Base-by-base conservation (phyloP, 2,797 vertebrate genomes). In the Sebastes variabilis region DNA sequence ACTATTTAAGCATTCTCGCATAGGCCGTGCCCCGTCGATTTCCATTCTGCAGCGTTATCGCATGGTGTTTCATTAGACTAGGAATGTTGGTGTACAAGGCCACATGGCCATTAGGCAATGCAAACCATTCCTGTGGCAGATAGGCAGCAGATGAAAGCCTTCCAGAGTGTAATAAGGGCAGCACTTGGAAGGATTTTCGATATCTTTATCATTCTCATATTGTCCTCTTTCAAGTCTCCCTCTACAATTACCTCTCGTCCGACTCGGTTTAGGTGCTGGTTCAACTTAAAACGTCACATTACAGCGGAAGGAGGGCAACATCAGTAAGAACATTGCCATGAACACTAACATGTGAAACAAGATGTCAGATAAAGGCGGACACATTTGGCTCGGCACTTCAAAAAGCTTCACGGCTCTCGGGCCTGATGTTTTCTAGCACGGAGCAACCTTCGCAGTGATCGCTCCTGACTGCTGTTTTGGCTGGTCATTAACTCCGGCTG, bases 111-210 rank as follows among this genome's bases (percentile, higher is more conserved):
- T 90, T 87, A 86, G 66, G 72, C 71, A 64, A 80, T 77, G 52
- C 54, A 38, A 69, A 69, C 75, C 82, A 77, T 88, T 87, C 84
- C 66, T 76, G 59, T 68, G 64, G 84, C 77, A 90, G 90, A 94
- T 91, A 86, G 80, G 83, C 83, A 80, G 62, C 76, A 91, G 90
- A 93, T 93, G 86, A 93, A 93, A 92, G 87, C 66, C 69, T 75
- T 79, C 25, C 70, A 59, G 29, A 46, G 76, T 73, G 66, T 67
- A 84, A 84, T 80, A 64, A 78, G 69, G 74, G 75, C 83, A 84
- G 76, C 79, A 42, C 68, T 84, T 86, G 59, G 75, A 87, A 77
- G 70, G 58, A 71, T 61, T 76, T 77, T 56, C 76, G 82, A 89
- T 84, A 85, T 80, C 91, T 81, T 85, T 81, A 77, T 87, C 82